Percentiles rank a stretch among this genome's conserved stretches.
Conservation (phyloP, 2,113 vertebrate genomes). For the Pelodiscus sinensis region DNA sequence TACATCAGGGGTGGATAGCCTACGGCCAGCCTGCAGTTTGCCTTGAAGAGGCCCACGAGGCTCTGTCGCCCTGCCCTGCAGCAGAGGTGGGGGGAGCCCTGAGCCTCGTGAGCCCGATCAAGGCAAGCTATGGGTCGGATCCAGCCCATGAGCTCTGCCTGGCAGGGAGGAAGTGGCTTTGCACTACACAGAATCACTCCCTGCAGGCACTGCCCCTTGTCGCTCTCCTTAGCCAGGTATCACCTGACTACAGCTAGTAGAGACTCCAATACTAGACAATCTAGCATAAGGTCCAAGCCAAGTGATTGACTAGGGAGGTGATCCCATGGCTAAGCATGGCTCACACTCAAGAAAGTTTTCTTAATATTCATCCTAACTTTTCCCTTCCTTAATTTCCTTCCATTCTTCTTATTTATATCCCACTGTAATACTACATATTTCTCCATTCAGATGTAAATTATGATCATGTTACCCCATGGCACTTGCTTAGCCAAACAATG, state of each 20-base stretch:
- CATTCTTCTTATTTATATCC: fast-evolving
- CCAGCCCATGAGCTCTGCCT: too few species aligned
- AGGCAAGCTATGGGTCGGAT: too few species aligned
- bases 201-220: too few species aligned
- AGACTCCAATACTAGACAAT: neutral
- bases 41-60: too few species aligned
- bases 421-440: fast-evolving
- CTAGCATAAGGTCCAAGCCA: neutral
- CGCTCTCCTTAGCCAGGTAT: too few species aligned
- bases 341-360: neutral
- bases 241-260: neutral
- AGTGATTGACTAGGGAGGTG: neutral
- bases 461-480: neutral
- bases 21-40: too few species aligned
- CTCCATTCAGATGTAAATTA: neutral
- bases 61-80: too few species aligned
- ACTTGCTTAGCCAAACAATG: neutral
- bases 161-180: too few species aligned
- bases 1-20: neutral
- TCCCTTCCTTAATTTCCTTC: neutral
- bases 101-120: too few species aligned
- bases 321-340: fast-evolving
- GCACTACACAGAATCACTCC: too few species aligned
- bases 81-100: too few species aligned
- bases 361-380: neutral